Evolutionary conservation across 2,113 vertebrate genomes (phyloP).

Genomic region (Pagrus major): DNA sequence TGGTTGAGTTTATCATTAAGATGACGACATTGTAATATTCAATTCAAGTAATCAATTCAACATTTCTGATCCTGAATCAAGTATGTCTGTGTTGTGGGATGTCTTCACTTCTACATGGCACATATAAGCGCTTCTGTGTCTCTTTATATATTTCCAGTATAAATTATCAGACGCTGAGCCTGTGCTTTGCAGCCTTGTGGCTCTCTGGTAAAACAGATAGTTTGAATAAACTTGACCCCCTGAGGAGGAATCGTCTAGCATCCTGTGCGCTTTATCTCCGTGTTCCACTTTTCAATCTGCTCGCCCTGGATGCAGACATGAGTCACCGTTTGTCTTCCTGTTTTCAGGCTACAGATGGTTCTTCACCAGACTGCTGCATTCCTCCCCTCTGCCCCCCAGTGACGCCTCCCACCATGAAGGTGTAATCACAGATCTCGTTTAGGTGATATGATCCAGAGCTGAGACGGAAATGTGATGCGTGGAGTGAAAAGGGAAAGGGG

Average conservation of each 20-base stretch:
- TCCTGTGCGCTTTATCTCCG: background rate
- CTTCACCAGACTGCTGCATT: slow-evolving; percentile 1
- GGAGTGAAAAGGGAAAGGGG: slow-evolving; percentile 7
- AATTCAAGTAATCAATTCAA: no score
- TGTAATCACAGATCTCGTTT: slow-evolving; percentile 14
- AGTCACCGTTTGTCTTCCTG: background rate
- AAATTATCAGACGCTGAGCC: background rate
- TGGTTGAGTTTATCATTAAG: background rate
- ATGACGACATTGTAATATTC: no score
- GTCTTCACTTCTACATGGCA: background rate
- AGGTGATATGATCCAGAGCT: slow-evolving; percentile 6
- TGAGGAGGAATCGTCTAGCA: background rate
- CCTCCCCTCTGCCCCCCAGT: background rate
- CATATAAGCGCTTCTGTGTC: background rate
- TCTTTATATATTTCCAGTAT: background rate
- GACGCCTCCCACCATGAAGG: background rate
- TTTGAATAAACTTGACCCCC: slow-evolving; percentile 11
- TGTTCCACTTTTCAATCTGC: slow-evolving; percentile 14
- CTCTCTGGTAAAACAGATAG: background rate
- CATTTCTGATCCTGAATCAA: background rate
- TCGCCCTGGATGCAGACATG: background rate
- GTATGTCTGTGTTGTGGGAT: background rate
- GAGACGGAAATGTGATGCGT: slow-evolving; percentile 14
- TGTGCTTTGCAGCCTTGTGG: background rate
- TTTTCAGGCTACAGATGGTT: slow-evolving; percentile 5